Evolutionary conservation across 2,888 invertebrate genomes (phyloP).

Genomic region (Sceliomorpha sp.): DNA sequence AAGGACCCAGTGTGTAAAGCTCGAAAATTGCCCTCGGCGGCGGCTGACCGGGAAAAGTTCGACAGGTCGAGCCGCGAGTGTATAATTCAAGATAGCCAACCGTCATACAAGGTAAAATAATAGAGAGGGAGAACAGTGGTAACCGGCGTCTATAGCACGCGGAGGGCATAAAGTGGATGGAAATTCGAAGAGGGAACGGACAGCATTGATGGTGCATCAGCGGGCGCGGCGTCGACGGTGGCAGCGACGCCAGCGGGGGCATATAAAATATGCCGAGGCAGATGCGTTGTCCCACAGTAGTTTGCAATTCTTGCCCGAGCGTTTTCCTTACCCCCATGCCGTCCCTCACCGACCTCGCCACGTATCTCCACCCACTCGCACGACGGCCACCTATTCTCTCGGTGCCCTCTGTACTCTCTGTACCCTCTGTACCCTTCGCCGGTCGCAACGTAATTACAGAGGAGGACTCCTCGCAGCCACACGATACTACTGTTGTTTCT

Average conservation of each 20-base stretch:
- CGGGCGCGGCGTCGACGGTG: no score
- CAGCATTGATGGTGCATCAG: slow-evolving; percentile 47
- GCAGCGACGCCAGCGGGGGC: no score
- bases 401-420: slow-evolving; percentile 36
- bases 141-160: no score
- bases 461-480: slow-evolving; percentile 52
- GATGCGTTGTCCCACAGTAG: slow-evolving; percentile 79
- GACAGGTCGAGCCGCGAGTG: slow-evolving; percentile 5
- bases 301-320: slow-evolving; percentile 74
- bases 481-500: slow-evolving; percentile 54
- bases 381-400: slow-evolving; percentile 34
- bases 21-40: slow-evolving; percentile 22
- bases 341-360: slow-evolving; percentile 21
- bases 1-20: slow-evolving; percentile 32
- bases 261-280: slow-evolving; percentile 78
- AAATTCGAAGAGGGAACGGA: slow-evolving; percentile 42
- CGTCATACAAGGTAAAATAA: slow-evolving; percentile 18
- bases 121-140: no score
- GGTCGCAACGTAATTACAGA: slow-evolving; percentile 62
- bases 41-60: slow-evolving; percentile 17
- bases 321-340: slow-evolving; percentile 57
- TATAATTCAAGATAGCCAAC: slow-evolving; percentile 34
- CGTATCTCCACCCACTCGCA: slow-evolving; percentile 43
- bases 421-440: slow-evolving; percentile 41
- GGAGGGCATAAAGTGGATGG: slow-evolving; percentile 37